Conservation (phyloP, 2,888 invertebrate species). For the Drosophila monieri region DNA sequence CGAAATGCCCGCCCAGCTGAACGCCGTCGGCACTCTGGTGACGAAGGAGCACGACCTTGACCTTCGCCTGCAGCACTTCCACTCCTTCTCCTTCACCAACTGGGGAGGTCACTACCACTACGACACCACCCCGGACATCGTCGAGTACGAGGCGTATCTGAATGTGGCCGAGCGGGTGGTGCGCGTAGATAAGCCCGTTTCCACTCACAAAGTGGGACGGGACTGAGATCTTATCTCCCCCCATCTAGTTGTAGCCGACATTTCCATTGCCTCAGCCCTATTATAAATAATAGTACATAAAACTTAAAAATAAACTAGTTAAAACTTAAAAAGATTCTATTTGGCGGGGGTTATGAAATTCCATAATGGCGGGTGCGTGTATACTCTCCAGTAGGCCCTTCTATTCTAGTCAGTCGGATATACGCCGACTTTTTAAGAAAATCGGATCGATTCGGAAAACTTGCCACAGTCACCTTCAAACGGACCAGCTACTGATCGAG, state of each 20-base stretch:
- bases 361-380: constrained; percentile 7
- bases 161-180: constrained; percentile 89
- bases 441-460: constrained; percentile 19
- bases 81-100: constrained; percentile 92
- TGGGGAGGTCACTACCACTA: constrained; percentile 98
- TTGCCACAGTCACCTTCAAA: constrained; percentile 75
- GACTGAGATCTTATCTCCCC: constrained; percentile 86
- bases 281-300: constrained; percentile 34
- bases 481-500: constrained; percentile 84
- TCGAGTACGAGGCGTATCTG: constrained; percentile 94
- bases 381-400: neutral
- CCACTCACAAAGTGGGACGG: constrained; percentile 89
- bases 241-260: constrained; percentile 21
- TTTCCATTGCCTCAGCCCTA: constrained; percentile 13
- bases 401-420: neutral
- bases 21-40: constrained; percentile 94
- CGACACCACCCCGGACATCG: constrained; percentile 95
- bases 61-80: constrained; percentile 97
- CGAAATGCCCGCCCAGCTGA: constrained; percentile 94
- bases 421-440: neutral
- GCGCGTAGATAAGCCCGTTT: constrained; percentile 89
- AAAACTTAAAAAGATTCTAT: neutral
- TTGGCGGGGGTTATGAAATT: neutral
- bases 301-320: constrained; percentile 7
- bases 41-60: constrained; percentile 94